These are phyloP conservation scores for Chromoteleia sp. DNA, from an alignment of 2,888 invertebrate species.

Conservation along the genomic window DNA sequence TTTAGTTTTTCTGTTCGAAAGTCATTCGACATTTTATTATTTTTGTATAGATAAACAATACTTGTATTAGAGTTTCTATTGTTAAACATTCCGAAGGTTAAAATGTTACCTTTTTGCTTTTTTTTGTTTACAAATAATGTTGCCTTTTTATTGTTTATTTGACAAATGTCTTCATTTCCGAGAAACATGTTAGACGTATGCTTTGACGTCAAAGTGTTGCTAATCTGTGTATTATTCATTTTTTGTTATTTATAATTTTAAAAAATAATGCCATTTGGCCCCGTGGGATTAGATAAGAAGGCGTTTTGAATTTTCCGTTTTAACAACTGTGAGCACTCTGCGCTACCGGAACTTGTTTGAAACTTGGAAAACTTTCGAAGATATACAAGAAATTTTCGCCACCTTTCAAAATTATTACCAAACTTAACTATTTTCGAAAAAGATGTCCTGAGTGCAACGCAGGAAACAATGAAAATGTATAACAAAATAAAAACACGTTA, in stretches of 20 bases:
- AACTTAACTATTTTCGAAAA: constrained; percentile 27
- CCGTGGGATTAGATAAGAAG: constrained; percentile 44
- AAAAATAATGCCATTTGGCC: constrained; percentile 20
- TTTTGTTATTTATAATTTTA: constrained; percentile 3
- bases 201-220: too few relatives aligned
- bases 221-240: too few relatives aligned
- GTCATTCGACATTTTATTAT: too few relatives aligned
- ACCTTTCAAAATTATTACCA: constrained; percentile 35
- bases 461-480: background rate
- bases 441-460: background rate
- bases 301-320: constrained; percentile 45
- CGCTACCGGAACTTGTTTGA: constrained; percentile 22
- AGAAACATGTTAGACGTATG: too few relatives aligned
- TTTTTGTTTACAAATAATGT: too few relatives aligned
- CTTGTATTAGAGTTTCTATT: too few relatives aligned
- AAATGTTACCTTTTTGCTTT: too few relatives aligned
- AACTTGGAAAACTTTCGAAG: constrained; percentile 36
- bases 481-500: background rate
- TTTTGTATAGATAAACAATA: too few relatives aligned
- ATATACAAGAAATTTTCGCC: constrained; percentile 22
- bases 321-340: constrained; percentile 33
- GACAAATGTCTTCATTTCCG: too few relatives aligned
- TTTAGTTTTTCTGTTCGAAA: too few relatives aligned
- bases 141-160: too few relatives aligned
- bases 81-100: too few relatives aligned